These are phyloP conservation scores for Hyles vespertilio DNA, from an alignment of 1,140 invertebrate species.

Conservation along the genomic window DNA sequence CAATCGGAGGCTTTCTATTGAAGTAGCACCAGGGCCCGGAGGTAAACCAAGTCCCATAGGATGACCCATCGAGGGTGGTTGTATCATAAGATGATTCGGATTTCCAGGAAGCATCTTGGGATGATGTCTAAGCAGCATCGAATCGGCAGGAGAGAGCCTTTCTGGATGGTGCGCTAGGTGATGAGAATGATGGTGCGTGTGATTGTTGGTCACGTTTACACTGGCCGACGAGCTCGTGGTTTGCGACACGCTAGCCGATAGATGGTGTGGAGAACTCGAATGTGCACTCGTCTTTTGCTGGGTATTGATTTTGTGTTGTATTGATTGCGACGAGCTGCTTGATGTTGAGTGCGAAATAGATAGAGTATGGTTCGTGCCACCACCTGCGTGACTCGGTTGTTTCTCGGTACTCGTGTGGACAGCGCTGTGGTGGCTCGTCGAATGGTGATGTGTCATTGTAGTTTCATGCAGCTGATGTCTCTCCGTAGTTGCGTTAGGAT, in stretches of 20 bases:
- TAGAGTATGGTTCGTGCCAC: conserved; percentile 75
- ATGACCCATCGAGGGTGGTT: conserved; percentile 77
- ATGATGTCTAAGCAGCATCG: conserved; percentile 74
- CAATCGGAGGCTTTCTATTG: conserved; percentile 67
- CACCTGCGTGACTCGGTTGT: conserved; percentile 75
- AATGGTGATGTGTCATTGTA: conserved; percentile 79
- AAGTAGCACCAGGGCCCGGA: conserved; percentile 71
- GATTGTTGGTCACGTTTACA: conserved; percentile 70
- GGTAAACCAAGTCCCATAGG: conserved; percentile 74
- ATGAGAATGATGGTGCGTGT: conserved; percentile 76
- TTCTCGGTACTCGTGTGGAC: conserved; percentile 79
- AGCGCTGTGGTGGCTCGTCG: conserved; percentile 79
- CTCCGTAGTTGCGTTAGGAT: conserved; percentile 68
- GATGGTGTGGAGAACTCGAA: conserved; percentile 75
- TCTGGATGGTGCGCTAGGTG: conserved; percentile 76
- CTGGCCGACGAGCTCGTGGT: conserved; percentile 70
- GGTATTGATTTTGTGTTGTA: conserved; percentile 78
- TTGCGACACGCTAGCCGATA: conserved; percentile 74
- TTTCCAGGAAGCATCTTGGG: conserved; percentile 77
- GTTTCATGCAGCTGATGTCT: conserved; percentile 78
- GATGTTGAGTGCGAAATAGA: conserved; percentile 81
- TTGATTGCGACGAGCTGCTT: conserved; percentile 78
- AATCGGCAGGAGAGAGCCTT: conserved; percentile 71
- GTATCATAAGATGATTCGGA: conserved; percentile 81
- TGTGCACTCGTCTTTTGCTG: conserved; percentile 71